Percentiles rank a stretch among this genome's conserved stretches.
Conservation (phyloP, 1,140 invertebrate genomes). For the Anadara kagoshimensis region DNA sequence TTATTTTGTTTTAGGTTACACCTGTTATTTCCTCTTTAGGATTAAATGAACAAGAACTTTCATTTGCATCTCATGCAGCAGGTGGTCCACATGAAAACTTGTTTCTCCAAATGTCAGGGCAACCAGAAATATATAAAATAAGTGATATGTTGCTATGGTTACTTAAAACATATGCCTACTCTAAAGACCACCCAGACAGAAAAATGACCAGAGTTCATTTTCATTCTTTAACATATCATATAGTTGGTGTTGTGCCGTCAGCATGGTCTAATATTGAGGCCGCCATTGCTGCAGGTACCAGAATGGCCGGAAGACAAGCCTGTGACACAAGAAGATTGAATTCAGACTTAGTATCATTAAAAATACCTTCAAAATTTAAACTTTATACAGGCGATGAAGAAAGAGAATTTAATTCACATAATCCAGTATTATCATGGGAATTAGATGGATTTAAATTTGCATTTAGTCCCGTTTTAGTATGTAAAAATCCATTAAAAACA, state of each 20-base stretch:
- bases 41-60: constrained; percentile 75
- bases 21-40: constrained; percentile 72
- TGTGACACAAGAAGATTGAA: constrained; percentile 68
- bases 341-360: constrained; percentile 66
- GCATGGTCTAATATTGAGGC: constrained; percentile 73
- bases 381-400: constrained; percentile 67
- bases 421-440: constrained; percentile 72
- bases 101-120: constrained; percentile 58
- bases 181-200: constrained; percentile 58
- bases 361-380: constrained; percentile 69
- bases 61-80: constrained; percentile 70
- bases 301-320: constrained; percentile 73
- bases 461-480: constrained; percentile 76
- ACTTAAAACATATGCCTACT: constrained; percentile 70
- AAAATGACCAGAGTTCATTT: constrained; percentile 75
- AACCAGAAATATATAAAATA: constrained; percentile 69
- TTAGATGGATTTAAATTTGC: constrained; percentile 72
- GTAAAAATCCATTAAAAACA: constrained; percentile 74
- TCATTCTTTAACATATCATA: constrained; percentile 75
- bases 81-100: constrained; percentile 71
- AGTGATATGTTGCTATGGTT: constrained; percentile 75
- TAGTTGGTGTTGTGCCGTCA: constrained; percentile 67
- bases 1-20: constrained; percentile 67
- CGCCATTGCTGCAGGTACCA: constrained; percentile 73
- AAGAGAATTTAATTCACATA: constrained; percentile 57